A percentile compares a stretch with the other conserved stretches of the same genome.
Conservation (phyloP, 2,888 invertebrate genomes). For the Aporophyla nigra region DNA sequence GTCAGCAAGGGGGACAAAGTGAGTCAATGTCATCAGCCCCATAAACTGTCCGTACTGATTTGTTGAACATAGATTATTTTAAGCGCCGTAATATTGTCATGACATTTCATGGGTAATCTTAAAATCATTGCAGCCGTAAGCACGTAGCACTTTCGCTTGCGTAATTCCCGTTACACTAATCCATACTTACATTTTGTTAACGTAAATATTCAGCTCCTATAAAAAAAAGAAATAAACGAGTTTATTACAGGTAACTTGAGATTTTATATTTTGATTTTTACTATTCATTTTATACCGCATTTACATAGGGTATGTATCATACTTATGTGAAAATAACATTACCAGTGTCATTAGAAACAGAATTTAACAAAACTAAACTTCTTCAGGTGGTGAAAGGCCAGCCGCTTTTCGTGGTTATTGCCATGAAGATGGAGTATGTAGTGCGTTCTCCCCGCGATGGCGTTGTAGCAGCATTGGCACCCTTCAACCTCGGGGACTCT, state of each 20-base stretch:
- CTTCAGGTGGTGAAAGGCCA: slow-evolving; percentile 95
- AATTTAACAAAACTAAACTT: slow-evolving; percentile 15
- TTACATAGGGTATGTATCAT: background rate
- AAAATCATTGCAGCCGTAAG: background rate
- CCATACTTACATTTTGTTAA: background rate
- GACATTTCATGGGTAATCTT: background rate
- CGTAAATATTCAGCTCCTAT: background rate
- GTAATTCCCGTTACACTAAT: background rate
- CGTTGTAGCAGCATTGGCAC: slow-evolving; percentile 92
- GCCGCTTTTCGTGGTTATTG: slow-evolving; percentile 97
- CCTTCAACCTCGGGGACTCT: slow-evolving; percentile 94
- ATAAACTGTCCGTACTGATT: slow-evolving; percentile 12
- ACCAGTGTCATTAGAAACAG: background rate
- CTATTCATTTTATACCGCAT: background rate
- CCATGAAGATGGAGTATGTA: slow-evolving; percentile 99
- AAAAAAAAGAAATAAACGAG: background rate
- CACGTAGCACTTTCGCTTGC: background rate
- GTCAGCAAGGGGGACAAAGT: slow-evolving; percentile 94
- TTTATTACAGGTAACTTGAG: background rate
- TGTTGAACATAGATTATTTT: background rate
- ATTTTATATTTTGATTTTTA: background rate
- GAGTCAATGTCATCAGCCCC: slow-evolving; percentile 41
- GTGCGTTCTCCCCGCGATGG: slow-evolving; percentile 96
- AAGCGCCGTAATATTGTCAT: background rate
- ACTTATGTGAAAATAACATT: background rate